phyloP scores from a whole-genome alignment of 1,140 invertebrate species.

The Hylaeus anthracinus region DNA sequence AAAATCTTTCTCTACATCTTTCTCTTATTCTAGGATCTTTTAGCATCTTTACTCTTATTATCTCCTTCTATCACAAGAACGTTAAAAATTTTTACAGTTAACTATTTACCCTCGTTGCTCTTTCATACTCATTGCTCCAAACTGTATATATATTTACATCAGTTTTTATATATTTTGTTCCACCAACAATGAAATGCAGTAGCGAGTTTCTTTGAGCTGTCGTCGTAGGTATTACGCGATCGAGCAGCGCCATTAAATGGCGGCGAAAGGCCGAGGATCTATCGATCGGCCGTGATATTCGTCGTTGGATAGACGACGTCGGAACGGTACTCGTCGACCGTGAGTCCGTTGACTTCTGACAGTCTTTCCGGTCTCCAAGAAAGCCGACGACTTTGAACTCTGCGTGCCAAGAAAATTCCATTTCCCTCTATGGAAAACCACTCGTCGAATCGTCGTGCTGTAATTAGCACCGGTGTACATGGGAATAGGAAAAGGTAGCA shows the following conservation, averaged over 20 bases:
- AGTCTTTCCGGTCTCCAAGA: slow-evolving; percentile 55
- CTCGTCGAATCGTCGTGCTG: slow-evolving; percentile 48
- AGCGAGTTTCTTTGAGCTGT: no score
- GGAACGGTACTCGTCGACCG: slow-evolving; percentile 17
- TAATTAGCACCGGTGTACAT: slow-evolving; percentile 54
- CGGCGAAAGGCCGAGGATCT: neutral
- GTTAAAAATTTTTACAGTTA: no score
- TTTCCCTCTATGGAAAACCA: slow-evolving; percentile 53
- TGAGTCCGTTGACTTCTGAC: slow-evolving; percentile 41
- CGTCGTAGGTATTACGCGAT: neutral
- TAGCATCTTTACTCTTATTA: no score
- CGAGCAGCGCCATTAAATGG: neutral
- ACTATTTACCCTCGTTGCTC: no score
- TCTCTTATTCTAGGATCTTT: no score
- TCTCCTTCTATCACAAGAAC: no score
- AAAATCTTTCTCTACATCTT: no score
- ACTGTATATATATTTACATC: no score
- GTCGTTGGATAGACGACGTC: neutral
- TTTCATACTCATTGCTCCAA: no score
- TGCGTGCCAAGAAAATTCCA: slow-evolving; percentile 58
- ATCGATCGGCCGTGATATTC: slow-evolving; percentile 3
- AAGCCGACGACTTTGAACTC: slow-evolving; percentile 57
- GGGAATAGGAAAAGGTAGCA: slow-evolving; percentile 39
- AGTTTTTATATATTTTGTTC: no score
- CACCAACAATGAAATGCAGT: no score